A percentile compares a stretch with the other conserved stretches of the same genome.
phyloP scores from a whole-genome alignment of 2,113 vertebrate species.

The Thunnus maccoyii region DNA sequence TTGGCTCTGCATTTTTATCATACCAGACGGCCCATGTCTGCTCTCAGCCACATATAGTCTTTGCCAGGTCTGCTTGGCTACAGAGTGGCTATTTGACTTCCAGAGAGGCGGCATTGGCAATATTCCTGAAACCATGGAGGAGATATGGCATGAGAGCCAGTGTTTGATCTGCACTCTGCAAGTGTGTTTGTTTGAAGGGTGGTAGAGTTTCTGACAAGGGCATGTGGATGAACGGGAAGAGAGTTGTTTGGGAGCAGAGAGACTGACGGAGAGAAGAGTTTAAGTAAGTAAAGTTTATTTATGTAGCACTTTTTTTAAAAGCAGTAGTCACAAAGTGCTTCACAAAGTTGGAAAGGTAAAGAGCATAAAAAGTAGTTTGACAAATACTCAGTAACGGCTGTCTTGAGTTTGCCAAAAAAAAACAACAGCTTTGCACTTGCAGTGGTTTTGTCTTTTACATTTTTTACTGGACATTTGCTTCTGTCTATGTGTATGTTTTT shows the following conservation, averaged over 20 bases:
- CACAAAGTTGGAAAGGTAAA: not conserved
- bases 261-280: not conserved
- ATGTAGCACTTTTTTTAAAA: not conserved
- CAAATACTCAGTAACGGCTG: not conserved
- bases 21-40: conserved; percentile 56
- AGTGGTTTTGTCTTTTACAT: not conserved
- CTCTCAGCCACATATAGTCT: conserved; percentile 37
- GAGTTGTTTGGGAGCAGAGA: conserved; percentile 30
- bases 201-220: conserved; percentile 60
- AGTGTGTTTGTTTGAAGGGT: conserved; percentile 72
- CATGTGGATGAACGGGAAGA: conserved; percentile 11
- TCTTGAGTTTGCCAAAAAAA: not conserved
- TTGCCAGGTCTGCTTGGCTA: conserved; percentile 48
- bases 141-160: conserved; percentile 54
- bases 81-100: conserved; percentile 55
- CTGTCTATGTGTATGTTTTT: not conserved
- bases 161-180: conserved; percentile 69
- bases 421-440: not conserved
- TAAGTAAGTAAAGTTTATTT: conserved; percentile 20
- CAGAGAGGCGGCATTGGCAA: conserved; percentile 52
- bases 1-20: conserved; percentile 51
- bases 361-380: conserved; percentile 2
- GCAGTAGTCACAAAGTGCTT: not conserved
- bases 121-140: conserved; percentile 55
- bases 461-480: not conserved